Base-by-base conservation (phyloP, 2,113 vertebrate genomes). In the Anolis carolinensis region DNA sequence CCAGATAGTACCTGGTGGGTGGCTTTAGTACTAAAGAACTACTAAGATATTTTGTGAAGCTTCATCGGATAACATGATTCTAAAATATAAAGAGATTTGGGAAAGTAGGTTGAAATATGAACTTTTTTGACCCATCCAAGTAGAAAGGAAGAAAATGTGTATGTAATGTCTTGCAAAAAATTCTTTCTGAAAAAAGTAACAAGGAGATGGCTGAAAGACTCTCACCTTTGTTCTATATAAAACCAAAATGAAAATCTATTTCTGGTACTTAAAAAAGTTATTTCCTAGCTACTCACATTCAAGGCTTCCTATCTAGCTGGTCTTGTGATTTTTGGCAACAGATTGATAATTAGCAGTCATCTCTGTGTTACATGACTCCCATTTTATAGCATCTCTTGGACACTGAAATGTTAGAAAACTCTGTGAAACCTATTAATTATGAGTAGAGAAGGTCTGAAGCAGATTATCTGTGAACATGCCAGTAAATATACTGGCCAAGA, bases 401-500 rank as follows among this genome's bases (percentile, higher is more conserved):
- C 44, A 63, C 2, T 21, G 34, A 76, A 44, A 72, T 73, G 7
- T 79, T 79, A 68, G 27, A 76, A 74, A 90, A 84, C 36, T 18
- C 48, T 44, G 4, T 23, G 80, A 87, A 72, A 76, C 55, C 2
- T 25, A 70, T 65, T 16, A 59, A 63, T 79, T 70, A 65, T 71
- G 79, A 83, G 36, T 55, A 85, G 74, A 55, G 63, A 23, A 67
- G 81, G 70, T 48, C 78, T 71, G 79, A 91, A 39, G 50, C 62
- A n/a, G 16, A 63, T 79, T 10, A 0, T 20, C 80, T 86, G 67
- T 77, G 27, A 23, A 50, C 79, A 78, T 81, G 82, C 52, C 79
- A 68, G 52, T 71, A 27, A 82, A 75, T 21, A 79, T 30, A 9
- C 55, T 0, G 0, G 65, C 78, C 81, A 80, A 87, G 87, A 80